phyloP scores from a whole-genome alignment of 2,797 vertebrate genomes.

The Alectoris magna region DNA sequence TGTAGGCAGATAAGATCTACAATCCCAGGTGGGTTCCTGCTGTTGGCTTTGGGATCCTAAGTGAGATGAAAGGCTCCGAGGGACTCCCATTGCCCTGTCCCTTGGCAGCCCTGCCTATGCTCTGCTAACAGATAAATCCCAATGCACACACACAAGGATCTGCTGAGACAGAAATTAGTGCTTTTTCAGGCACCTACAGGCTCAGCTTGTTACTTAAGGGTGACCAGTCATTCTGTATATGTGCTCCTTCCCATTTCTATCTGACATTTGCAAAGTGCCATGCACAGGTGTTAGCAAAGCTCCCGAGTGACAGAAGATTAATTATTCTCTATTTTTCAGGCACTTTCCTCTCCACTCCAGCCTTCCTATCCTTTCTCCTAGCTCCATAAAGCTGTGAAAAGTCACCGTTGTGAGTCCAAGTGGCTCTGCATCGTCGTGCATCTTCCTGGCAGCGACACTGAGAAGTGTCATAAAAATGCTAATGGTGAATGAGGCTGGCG shows the following conservation, averaged over 20 bases:
- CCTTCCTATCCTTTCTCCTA: neutral
- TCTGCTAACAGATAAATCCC: constrained; percentile 2
- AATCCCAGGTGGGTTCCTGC: constrained; percentile 23
- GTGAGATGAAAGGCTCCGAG: neutral
- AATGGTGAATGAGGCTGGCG: neutral
- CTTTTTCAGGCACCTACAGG: neutral
- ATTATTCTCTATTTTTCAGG: neutral
- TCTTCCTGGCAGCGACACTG: neutral
- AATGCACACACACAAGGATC: fast-evolving
- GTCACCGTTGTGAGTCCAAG: neutral
- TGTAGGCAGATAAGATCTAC: neutral
- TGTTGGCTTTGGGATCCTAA: neutral
- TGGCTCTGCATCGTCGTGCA: neutral
- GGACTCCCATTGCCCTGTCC: neutral
- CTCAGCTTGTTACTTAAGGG: neutral
- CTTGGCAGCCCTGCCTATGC: neutral
- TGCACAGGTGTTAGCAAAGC: neutral
- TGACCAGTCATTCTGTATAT: neutral
- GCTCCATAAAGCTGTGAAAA: neutral
- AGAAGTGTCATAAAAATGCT: constrained; percentile 24
- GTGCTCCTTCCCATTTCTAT: neutral
- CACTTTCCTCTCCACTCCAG: neutral
- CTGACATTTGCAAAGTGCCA: neutral
- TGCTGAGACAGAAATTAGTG: neutral
- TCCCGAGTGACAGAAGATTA: neutral